A percentile compares a stretch with the other conserved stretches of the same genome.
Conservation (phyloP, 2,797 vertebrate genomes). For the Xenopus petersii region DNA sequence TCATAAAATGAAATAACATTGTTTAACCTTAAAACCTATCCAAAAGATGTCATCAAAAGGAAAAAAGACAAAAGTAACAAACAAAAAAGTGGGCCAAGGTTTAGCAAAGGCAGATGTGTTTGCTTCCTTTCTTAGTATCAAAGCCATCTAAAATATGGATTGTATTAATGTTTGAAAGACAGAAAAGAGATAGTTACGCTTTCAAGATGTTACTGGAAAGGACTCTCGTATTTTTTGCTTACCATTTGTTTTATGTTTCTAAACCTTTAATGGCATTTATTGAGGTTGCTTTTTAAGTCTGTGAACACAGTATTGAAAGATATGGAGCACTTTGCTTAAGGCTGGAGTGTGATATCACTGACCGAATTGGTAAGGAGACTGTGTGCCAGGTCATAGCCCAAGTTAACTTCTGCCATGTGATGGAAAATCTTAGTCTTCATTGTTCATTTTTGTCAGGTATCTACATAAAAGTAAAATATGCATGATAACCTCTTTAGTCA, state of each 20-base stretch:
- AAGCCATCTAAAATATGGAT: conserved; percentile 61
- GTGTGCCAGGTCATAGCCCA: conserved; percentile 8
- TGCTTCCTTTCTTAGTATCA: conserved; percentile 52
- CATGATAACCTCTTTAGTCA: not conserved
- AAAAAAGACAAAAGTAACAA: conserved; percentile 45
- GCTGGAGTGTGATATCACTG: conserved; percentile 24
- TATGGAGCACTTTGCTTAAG: not conserved
- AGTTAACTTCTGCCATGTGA: conserved; percentile 20
- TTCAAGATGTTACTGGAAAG: conserved; percentile 68
- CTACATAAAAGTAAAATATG: not conserved
- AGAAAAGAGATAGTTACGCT: conserved; percentile 61
- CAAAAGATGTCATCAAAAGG: conserved; percentile 42
- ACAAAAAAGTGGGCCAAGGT: conserved; percentile 48
- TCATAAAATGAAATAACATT: conserved; percentile 38
- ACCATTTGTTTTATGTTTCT: conserved; percentile 34
- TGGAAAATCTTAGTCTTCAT: conserved; percentile 28
- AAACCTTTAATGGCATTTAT: conserved; percentile 20
- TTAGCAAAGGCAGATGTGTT: conserved; percentile 52
- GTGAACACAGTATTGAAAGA: not conserved
- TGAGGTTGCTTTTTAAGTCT: not conserved
- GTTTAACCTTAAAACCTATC: conserved; percentile 13
- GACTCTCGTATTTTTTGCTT: conserved; percentile 42
- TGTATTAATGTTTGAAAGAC: conserved; percentile 65
- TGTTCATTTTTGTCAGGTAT: too few relatives aligned
- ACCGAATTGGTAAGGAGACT: not conserved